phyloP scores from a whole-genome alignment of 2,113 vertebrate genomes.

The Taurulus bubalis region DNA sequence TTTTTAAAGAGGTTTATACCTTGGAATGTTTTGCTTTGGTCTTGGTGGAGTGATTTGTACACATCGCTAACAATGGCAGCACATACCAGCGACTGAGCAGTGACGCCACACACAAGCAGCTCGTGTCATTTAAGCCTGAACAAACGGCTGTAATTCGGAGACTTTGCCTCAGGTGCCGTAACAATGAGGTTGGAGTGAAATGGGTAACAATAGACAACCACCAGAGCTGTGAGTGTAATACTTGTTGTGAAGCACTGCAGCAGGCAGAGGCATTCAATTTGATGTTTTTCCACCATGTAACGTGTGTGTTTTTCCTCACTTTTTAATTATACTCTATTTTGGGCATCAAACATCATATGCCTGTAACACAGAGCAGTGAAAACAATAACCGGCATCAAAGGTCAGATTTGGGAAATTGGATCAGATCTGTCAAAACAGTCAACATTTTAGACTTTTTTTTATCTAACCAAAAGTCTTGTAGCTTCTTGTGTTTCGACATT shows the following conservation, averaged over 20 bases:
- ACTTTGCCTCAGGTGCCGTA: constrained; percentile 51
- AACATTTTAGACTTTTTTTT: background rate
- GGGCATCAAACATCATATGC: background rate
- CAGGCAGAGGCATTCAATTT: constrained; percentile 9
- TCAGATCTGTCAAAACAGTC: background rate
- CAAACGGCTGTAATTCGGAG: constrained; percentile 41
- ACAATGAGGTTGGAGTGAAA: constrained; percentile 42
- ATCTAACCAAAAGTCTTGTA: background rate
- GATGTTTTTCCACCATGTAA: background rate
- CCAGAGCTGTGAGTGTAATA: background rate
- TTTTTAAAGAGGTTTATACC: background rate
- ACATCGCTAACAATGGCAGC: constrained; percentile 17
- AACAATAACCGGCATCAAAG: background rate
- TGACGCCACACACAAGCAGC: constrained; percentile 18
- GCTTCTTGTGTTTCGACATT: background rate
- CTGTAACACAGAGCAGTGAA: background rate
- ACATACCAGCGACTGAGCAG: too few species aligned
- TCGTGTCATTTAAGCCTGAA: constrained; percentile 56
- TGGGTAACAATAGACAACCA: constrained; percentile 6
- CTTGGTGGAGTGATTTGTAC: constrained; percentile 10
- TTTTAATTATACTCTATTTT: background rate
- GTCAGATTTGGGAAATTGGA: background rate
- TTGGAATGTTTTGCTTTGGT: constrained; percentile 6
- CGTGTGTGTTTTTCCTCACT: background rate
- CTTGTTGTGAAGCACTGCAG: background rate